Conservation (phyloP, 2,888 invertebrate genomes). For the Ceramica pisi region DNA sequence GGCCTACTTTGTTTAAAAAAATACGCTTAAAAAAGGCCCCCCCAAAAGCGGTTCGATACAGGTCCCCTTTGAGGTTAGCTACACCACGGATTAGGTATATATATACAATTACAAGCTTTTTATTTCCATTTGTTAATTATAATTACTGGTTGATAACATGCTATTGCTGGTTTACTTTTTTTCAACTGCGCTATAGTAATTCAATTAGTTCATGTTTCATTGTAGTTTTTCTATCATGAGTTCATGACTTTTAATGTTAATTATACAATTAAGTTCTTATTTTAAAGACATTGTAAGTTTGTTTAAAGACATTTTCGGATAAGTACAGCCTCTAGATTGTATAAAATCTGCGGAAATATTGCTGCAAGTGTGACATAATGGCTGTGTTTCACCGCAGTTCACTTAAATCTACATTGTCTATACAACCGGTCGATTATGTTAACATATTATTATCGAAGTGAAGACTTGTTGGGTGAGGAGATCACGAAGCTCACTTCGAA, state of each 20-base stretch:
- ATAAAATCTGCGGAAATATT: neutral
- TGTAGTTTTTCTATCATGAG: neutral
- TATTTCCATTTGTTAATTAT: constrained; percentile 35
- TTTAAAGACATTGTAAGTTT: neutral
- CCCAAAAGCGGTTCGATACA: too few species aligned
- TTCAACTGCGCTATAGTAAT: neutral
- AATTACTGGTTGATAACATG: constrained; percentile 21
- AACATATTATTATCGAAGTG: too few species aligned
- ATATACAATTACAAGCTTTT: constrained; percentile 20
- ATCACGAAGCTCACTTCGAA: too few species aligned
- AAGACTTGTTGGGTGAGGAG: too few species aligned
- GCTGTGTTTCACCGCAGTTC: neutral
- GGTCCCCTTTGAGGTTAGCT: too few species aligned
- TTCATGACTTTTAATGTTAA: neutral
- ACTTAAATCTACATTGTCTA: neutral
- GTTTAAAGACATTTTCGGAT: neutral
- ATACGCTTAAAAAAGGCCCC: too few species aligned
- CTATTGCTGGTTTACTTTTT: neutral
- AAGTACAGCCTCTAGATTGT: neutral
- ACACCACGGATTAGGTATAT: too few species aligned
- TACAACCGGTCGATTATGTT: too few species aligned
- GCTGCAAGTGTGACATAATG: neutral
- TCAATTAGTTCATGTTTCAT: neutral
- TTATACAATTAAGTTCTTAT: neutral
- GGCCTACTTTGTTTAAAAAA: too few species aligned